Evolutionary conservation across 2,113 vertebrate species (phyloP).

Genomic region (Chlorodrepanis virens): DNA sequence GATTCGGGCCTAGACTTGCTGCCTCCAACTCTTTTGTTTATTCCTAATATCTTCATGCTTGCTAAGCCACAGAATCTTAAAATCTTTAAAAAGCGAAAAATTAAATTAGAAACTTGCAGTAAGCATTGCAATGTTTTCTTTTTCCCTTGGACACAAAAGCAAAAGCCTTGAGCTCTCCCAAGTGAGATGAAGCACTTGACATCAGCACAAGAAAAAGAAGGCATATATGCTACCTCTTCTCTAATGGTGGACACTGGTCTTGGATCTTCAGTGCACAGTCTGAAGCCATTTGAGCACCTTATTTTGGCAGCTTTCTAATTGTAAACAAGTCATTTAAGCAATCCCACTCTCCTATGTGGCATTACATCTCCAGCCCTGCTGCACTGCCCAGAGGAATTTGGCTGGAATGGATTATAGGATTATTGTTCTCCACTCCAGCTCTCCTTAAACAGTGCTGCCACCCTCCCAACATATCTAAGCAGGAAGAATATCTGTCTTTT

Average conservation of each 20-base stretch:
- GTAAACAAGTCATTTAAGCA: background rate
- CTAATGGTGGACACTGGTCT: background rate
- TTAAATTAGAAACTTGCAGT: background rate
- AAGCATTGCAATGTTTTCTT: background rate
- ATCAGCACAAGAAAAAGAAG: background rate
- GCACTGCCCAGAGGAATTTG: background rate
- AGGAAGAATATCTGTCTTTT: background rate
- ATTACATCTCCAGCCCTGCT: background rate
- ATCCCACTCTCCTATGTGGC: accelerated
- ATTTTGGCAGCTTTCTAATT: background rate
- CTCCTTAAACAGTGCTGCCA: background rate
- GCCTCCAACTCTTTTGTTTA: background rate
- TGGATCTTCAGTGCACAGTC: background rate
- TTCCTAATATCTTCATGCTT: background rate
- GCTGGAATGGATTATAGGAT: background rate
- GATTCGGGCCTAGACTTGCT: background rate
- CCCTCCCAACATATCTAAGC: background rate
- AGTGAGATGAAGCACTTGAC: background rate
- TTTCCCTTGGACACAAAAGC: background rate
- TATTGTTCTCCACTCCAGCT: background rate
- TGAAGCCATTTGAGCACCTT: background rate
- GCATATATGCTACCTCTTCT: background rate
- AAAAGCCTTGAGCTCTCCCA: background rate
- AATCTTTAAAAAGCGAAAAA: background rate
- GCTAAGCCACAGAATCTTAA: background rate